A percentile compares a stretch with the other conserved stretches of the same genome.
Conservation (phyloP, 2,888 invertebrate genomes). For the Operophtera brumata region DNA sequence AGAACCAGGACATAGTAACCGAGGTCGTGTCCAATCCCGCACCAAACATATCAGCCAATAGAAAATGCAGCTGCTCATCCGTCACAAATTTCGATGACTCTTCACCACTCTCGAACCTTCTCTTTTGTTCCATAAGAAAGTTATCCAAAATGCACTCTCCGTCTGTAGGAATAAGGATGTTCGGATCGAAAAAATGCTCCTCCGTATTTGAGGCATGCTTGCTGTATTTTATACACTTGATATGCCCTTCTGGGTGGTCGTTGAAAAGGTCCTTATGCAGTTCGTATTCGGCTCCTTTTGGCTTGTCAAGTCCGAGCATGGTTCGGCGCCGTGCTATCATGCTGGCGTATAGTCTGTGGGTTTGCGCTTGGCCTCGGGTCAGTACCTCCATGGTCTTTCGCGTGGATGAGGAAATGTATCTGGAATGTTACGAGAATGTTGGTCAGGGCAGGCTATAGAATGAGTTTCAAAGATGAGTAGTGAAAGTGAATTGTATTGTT, state of each 20-base stretch:
- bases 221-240: slow-evolving; percentile 71
- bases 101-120: slow-evolving; percentile 63
- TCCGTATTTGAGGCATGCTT: slow-evolving; percentile 55
- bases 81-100: slow-evolving; percentile 77
- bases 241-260: slow-evolving; percentile 64
- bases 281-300: slow-evolving; percentile 54
- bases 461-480: no score
- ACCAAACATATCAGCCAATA: slow-evolving; percentile 91
- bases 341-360: slow-evolving; percentile 85
- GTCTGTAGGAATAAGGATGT: slow-evolving; percentile 59
- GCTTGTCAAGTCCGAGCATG: slow-evolving; percentile 51
- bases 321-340: slow-evolving; percentile 82
- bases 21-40: slow-evolving; percentile 93
- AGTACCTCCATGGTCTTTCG: slow-evolving; percentile 83
- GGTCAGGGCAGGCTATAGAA: not conserved
- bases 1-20: slow-evolving; percentile 89
- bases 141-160: slow-evolving; percentile 82
- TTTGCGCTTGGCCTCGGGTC: slow-evolving; percentile 85
- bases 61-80: slow-evolving; percentile 85
- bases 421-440: slow-evolving; percentile 40
- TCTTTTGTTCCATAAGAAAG: slow-evolving; percentile 83
- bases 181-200: slow-evolving; percentile 69
- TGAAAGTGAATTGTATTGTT: no score
- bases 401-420: slow-evolving; percentile 82
- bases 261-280: slow-evolving; percentile 55